Evolutionary conservation across 2,797 vertebrate species (phyloP).

Genomic region (Yasuhikotakia modesta): DNA sequence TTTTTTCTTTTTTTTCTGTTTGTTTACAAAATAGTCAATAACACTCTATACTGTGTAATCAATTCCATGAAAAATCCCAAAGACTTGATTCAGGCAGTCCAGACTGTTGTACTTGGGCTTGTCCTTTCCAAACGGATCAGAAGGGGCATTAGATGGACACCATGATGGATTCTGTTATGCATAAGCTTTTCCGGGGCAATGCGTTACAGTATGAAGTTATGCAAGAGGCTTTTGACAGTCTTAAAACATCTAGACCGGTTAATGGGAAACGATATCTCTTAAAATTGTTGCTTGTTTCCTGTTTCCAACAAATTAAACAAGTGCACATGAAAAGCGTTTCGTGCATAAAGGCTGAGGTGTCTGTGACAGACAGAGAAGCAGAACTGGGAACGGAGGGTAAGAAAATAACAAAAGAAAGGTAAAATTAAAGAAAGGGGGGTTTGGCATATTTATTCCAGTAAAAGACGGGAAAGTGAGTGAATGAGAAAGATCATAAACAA

Average conservation of each 20-base stretch:
- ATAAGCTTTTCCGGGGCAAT: slow-evolving; percentile 74
- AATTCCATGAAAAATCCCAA: slow-evolving; percentile 71
- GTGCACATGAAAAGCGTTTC: slow-evolving; percentile 74
- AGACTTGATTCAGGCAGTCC: slow-evolving; percentile 59
- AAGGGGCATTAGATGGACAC: slow-evolving; percentile 65
- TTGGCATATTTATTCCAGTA: slow-evolving; percentile 42
- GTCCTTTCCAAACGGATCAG: slow-evolving; percentile 63
- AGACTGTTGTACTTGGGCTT: slow-evolving; percentile 60
- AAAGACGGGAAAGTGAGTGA: slow-evolving; percentile 22
- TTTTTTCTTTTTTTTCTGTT: slow-evolving; percentile 63
- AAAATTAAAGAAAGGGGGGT: slow-evolving; percentile 39
- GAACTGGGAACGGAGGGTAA: not conserved
- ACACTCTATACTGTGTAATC: slow-evolving; percentile 68
- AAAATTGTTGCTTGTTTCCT: slow-evolving; percentile 65
- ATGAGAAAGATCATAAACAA: slow-evolving; percentile 10
- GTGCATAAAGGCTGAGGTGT: slow-evolving; percentile 77
- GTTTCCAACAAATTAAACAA: slow-evolving; percentile 66
- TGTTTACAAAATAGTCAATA: slow-evolving; percentile 69
- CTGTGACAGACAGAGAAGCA: slow-evolving; percentile 54
- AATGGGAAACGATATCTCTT: slow-evolving; percentile 64
- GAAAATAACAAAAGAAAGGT: slow-evolving; percentile 11
- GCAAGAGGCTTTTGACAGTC: slow-evolving; percentile 62
- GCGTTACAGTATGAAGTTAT: slow-evolving; percentile 68
- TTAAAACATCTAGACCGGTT: slow-evolving; percentile 66
- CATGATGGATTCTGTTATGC: slow-evolving; percentile 71